A percentile compares a stretch with the other conserved stretches of the same genome.
Conservation (phyloP, 2,797 vertebrate species). For the Sphaeramia orbicularis region DNA sequence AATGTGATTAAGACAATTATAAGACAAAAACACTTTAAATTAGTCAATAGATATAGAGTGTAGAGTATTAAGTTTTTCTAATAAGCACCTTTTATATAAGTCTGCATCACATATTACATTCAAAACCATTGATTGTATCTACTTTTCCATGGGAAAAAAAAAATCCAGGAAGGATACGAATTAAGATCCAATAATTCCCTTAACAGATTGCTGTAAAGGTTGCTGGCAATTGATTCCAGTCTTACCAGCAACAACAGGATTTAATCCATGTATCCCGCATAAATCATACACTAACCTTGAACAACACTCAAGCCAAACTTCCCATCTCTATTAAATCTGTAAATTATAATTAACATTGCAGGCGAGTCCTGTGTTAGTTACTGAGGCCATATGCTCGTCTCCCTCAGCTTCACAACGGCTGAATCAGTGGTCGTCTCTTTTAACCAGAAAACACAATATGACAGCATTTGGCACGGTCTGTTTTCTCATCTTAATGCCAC, state of each 20-base stretch:
- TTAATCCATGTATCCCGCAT: conserved; percentile 57
- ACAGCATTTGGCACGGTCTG: conserved; percentile 75
- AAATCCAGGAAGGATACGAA: not conserved
- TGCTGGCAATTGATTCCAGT: conserved; percentile 50
- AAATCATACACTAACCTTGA: conserved; percentile 77
- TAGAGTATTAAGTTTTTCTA: too few relatives aligned
- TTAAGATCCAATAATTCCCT: conserved; percentile 30
- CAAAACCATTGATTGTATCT: conserved; percentile 21
- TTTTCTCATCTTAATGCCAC: conserved; percentile 61
- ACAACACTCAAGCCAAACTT: conserved; percentile 63
- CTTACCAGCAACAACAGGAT: conserved; percentile 35
- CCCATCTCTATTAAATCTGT: conserved; percentile 74
- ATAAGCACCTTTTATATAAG: not conserved
- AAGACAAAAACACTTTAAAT: too few relatives aligned
- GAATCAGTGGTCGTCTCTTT: conserved; percentile 77
- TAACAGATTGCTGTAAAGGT: conserved; percentile 59
- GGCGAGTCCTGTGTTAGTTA: conserved; percentile 62
- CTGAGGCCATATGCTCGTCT: conserved; percentile 76
- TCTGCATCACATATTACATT: conserved; percentile 12
- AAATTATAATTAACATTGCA: conserved; percentile 76
- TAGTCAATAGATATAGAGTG: too few relatives aligned
- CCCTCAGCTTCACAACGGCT: conserved; percentile 73
- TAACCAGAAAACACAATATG: conserved; percentile 80
- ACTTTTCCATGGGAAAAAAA: conserved; percentile 32
- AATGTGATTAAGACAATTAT: too few relatives aligned